Percentiles rank a stretch among this genome's conserved stretches.
phyloP scores from a whole-genome alignment of 2,888 invertebrate species.

The Anagyrus pseudococci region DNA sequence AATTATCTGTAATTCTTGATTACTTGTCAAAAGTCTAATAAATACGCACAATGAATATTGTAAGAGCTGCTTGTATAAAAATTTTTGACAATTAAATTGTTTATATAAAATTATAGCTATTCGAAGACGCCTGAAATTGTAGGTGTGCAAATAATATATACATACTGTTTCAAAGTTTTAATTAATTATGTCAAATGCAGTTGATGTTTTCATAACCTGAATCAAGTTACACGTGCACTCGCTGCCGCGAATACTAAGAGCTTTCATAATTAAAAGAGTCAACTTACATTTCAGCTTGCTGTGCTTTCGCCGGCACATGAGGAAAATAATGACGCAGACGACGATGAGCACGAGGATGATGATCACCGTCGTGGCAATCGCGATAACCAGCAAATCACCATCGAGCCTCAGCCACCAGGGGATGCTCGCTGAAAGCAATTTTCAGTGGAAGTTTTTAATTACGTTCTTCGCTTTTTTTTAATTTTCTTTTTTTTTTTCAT shows the following conservation, averaged over 20 bases:
- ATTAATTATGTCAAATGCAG: neutral
- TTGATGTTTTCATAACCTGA: neutral
- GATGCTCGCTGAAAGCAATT: constrained; percentile 71
- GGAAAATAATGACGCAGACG: constrained; percentile 83
- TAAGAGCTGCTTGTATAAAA: too few species aligned
- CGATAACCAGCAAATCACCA: constrained; percentile 79
- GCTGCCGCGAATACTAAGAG: neutral
- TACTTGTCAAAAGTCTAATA: too few species aligned
- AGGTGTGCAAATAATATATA: too few species aligned
- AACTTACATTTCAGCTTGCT: constrained; percentile 81
- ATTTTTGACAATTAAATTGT: too few species aligned
- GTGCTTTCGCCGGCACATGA: constrained; percentile 84
- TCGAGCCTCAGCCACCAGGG: constrained; percentile 83
- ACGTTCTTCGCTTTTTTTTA: neutral
- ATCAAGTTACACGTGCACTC: neutral
- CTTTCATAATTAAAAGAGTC: constrained; percentile 9
- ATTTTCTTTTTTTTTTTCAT: too few species aligned
- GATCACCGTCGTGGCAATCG: constrained; percentile 73
- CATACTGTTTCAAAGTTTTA: too few species aligned
- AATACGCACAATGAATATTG: too few species aligned
- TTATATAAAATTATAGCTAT: too few species aligned
- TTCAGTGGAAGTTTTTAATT: neutral
- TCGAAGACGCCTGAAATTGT: too few species aligned
- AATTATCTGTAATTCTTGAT: too few species aligned
- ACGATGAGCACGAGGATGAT: constrained; percentile 77